A percentile compares a stretch with the other conserved stretches of the same genome.
Evolutionary conservation across 2,888 invertebrate species (phyloP).

Genomic region (Sinohyriopsis cumingii): DNA sequence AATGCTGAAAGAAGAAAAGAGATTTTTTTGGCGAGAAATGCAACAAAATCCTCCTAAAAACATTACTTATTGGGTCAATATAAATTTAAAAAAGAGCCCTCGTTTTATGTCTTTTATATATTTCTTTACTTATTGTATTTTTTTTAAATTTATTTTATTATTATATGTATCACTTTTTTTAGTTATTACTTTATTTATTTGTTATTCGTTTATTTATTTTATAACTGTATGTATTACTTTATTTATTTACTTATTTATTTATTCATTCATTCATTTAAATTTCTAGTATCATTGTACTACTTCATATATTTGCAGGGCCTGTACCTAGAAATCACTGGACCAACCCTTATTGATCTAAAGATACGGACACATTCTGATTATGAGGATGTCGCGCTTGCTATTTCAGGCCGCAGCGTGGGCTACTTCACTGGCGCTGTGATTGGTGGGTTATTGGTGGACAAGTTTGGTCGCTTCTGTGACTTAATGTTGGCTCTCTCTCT

Average conservation of each 20-base stretch:
- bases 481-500: conserved; percentile 43
- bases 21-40: too few species aligned
- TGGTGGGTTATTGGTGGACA: conserved; percentile 42
- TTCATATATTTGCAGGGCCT: conserved; percentile 30
- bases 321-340: conserved; percentile 46
- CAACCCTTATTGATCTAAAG: conserved; percentile 51
- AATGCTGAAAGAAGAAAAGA: too few species aligned
- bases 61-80: too few species aligned
- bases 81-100: too few species aligned
- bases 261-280: neutral
- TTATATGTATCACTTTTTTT: too few species aligned
- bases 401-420: conserved; percentile 45
- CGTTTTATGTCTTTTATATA: too few species aligned
- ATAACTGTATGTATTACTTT: too few species aligned
- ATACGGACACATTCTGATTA: conserved; percentile 39
- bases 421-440: conserved; percentile 35
- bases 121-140: too few species aligned
- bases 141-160: neutral
- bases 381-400: conserved; percentile 49
- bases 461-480: conserved; percentile 31
- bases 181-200: neutral
- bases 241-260: too few species aligned
- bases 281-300: neutral
- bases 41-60: too few species aligned
- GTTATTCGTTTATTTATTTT: neutral